A percentile compares a stretch with the other conserved stretches of the same genome.
phyloP scores from a whole-genome alignment of 2,113 vertebrate genomes.

The Heterocephalus glaber region DNA sequence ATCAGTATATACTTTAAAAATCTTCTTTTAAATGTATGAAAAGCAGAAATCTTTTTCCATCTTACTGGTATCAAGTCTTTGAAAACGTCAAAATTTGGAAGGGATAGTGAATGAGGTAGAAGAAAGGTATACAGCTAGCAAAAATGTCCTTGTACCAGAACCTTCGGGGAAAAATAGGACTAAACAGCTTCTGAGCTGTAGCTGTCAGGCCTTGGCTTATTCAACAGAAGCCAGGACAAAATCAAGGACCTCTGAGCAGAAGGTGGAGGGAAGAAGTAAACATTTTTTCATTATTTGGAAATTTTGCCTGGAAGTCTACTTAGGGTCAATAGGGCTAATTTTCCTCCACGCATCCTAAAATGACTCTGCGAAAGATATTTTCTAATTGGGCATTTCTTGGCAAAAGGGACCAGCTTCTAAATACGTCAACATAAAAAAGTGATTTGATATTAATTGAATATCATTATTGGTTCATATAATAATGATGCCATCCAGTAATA shows the following conservation, averaged over 20 bases:
- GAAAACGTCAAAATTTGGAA: background rate
- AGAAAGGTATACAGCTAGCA: background rate
- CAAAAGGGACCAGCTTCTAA: background rate
- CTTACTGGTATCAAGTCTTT: background rate
- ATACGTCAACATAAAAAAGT: background rate
- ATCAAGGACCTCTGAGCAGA: too few relatives aligned
- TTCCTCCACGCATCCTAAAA: too few relatives aligned
- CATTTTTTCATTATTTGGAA: too few relatives aligned
- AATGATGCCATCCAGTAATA: background rate
- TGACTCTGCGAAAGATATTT: background rate
- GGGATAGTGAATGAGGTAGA: background rate
- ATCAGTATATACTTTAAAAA: background rate
- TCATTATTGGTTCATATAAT: background rate
- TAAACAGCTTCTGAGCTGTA: background rate
- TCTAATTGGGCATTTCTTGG: background rate
- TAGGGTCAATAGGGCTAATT: too few relatives aligned
- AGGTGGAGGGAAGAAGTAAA: too few relatives aligned
- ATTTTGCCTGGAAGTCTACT: too few relatives aligned
- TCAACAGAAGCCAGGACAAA: background rate
- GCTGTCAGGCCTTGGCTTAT: background rate
- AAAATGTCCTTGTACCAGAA: background rate
- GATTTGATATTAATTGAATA: background rate
- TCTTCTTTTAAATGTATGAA: background rate
- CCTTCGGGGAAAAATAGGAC: background rate
- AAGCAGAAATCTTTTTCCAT: background rate